Base-by-base conservation (phyloP, 2,113 vertebrate genomes). In the Saccopteryx bilineata region DNA sequence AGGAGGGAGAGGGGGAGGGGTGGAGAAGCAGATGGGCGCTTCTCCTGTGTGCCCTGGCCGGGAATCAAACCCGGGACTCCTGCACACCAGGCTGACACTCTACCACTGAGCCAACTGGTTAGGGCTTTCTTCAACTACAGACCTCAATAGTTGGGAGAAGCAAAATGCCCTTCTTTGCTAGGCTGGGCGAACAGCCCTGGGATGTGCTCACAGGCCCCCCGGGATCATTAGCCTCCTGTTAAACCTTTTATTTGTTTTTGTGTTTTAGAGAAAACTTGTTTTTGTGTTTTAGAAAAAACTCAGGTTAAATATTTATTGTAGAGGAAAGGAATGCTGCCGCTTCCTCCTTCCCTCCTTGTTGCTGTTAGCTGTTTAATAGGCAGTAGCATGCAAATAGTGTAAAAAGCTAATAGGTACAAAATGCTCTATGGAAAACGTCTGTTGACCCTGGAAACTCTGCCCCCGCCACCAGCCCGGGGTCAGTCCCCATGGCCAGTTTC, bases 281-380 rank as follows among this genome's bases (percentile, higher is more conserved):
- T 90, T 82, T 83, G 93, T 75, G 86, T 71, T 87, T 69, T 56
- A 85, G 78, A 78, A 72, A 95, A 95, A 91, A 86, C 88, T 90
- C 63, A 46, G 68, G 71, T 93, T 93, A 90, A 95, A 92, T 94
- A 66, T 97, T 97, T 96, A 81, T 82, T 63, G 60, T 82, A 33
- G 81, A 94, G 85, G 65, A 93, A 92, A 95, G 91, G 95, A 88
- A 85, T 39, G 18, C 52, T 82, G 72, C 66, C 61, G 56, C 33
- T 90, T 96, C 93, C 92, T 93, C 52, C 52, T 68, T 92, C 85
- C 71, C 65, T 78, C 90, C 76, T 83, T 80, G 93, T 76, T 66
- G 24, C 31, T 88, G 9, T 87, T 81, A 90, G 91, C 68, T 65
- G 26, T 87, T 92, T 91, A 60, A 76, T 74, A 68, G 85, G n/a